Conservation (phyloP, 1,140 invertebrate species). For the Colletes latitarsis region DNA sequence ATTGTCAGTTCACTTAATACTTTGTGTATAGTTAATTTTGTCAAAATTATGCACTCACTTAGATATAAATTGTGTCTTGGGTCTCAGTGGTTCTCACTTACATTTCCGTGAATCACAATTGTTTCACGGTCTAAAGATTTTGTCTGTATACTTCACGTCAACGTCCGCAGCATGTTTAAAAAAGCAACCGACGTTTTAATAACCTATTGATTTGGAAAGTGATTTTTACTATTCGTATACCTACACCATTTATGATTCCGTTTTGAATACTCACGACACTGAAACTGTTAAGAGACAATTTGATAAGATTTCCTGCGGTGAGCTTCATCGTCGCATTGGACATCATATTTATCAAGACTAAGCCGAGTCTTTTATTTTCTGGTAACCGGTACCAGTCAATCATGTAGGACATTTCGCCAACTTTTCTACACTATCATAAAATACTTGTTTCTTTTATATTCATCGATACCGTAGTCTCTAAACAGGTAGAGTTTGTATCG, state of each 20-base stretch:
- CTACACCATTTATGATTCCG: neutral
- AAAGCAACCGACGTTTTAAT: conserved; percentile 37
- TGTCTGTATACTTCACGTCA: neutral
- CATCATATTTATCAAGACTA: conserved; percentile 54
- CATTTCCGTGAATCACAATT: too few species aligned
- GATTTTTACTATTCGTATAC: neutral
- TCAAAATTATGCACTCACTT: too few species aligned
- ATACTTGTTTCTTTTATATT: neutral
- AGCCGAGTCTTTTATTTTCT: conserved; percentile 19
- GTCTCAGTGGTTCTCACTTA: too few species aligned
- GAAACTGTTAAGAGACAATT: conserved; percentile 45
- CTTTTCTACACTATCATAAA: conserved; percentile 46
- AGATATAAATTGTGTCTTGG: too few species aligned
- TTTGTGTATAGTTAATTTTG: too few species aligned
- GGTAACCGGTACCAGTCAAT: conserved; percentile 59
- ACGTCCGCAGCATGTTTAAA: conserved; percentile 21
- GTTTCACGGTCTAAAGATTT: too few species aligned
- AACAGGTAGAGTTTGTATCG: too few species aligned
- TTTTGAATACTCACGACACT: conserved; percentile 45
- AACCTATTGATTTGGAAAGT: conserved; percentile 1
- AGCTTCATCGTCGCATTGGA: conserved; percentile 49
- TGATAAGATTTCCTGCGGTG: conserved; percentile 50
- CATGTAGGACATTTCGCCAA: conserved; percentile 49
- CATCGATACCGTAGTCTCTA: neutral
- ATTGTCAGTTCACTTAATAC: too few species aligned